A percentile compares a stretch with the other conserved stretches of the same genome.
Conservation (phyloP, 1,140 invertebrate genomes). For the Euura lappo region DNA sequence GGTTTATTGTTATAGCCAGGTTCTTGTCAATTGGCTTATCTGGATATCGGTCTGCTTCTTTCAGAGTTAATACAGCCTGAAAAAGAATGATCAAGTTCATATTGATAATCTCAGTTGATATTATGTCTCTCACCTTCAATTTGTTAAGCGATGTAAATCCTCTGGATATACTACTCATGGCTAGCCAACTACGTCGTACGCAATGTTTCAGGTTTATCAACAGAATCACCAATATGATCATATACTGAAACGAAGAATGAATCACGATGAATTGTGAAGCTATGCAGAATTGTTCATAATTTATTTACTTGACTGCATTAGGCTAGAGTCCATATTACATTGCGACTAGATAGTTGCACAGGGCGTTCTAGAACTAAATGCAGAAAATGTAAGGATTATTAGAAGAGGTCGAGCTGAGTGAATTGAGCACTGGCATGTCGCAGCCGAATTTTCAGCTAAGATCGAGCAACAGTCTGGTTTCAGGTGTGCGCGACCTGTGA, state of each 20-base stretch:
- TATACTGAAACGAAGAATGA: constrained; percentile 28
- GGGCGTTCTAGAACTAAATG: too few species aligned
- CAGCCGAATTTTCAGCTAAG: too few species aligned
- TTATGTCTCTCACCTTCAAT: constrained; percentile 30
- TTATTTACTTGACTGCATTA: neutral
- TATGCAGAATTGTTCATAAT: neutral
- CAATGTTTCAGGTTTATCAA: constrained; percentile 37
- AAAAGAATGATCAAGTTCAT: constrained; percentile 13
- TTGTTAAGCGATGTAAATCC: constrained; percentile 37
- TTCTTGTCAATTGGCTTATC: constrained; percentile 39
- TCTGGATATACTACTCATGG: constrained; percentile 35
- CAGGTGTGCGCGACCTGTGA: too few species aligned
- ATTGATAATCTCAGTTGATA: neutral
- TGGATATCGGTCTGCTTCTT: constrained; percentile 30
- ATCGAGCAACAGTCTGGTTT: too few species aligned
- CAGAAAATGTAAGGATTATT: too few species aligned
- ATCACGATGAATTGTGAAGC: neutral
- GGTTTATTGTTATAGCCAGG: constrained; percentile 33
- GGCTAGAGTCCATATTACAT: too few species aligned
- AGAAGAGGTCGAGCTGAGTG: too few species aligned
- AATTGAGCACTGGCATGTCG: too few species aligned
- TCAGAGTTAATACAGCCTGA: constrained; percentile 32
- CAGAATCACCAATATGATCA: constrained; percentile 34
- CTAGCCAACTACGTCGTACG: constrained; percentile 35
- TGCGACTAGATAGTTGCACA: too few species aligned